Evolutionary conservation across 2,113 vertebrate genomes (phyloP).

Genomic region (Cephalopholis sonnerati): DNA sequence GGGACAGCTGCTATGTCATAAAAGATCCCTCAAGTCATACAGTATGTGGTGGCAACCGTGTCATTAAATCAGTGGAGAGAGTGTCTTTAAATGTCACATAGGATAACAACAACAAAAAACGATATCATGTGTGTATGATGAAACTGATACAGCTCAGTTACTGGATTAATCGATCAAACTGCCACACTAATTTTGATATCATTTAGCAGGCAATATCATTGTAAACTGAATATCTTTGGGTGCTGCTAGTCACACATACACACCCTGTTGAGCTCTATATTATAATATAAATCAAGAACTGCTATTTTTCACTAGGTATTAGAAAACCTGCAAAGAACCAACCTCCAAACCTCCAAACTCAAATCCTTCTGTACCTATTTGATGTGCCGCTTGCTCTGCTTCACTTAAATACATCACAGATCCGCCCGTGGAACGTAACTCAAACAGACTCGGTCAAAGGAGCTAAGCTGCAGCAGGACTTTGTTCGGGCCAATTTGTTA

Average conservation of each 20-base stretch:
- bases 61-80: slow-evolving; percentile 1
- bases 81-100: background rate
- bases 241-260: background rate
- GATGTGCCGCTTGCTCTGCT: slow-evolving; percentile 28
- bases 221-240: background rate
- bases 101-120: slow-evolving; percentile 4
- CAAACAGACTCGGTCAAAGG: slow-evolving; percentile 41
- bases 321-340: slow-evolving; percentile 24
- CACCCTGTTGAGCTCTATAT: too few species aligned
- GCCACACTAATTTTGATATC: too few species aligned
- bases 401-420: slow-evolving; percentile 56
- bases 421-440: slow-evolving; percentile 24
- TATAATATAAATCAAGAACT: too few species aligned
- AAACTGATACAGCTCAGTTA: background rate
- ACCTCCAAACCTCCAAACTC: too few species aligned
- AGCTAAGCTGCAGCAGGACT: slow-evolving; percentile 33
- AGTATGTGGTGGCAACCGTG: background rate
- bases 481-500: slow-evolving; percentile 48
- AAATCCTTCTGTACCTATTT: slow-evolving; percentile 19
- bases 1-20: background rate
- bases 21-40: background rate
- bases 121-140: background rate
- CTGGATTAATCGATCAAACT: background rate
- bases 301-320: background rate
- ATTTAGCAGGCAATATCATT: background rate